Evolutionary conservation across 1,140 invertebrate species (phyloP), one percentile per base, ranked within the genome.

Genomic region (Olivierus martensii): DNA sequence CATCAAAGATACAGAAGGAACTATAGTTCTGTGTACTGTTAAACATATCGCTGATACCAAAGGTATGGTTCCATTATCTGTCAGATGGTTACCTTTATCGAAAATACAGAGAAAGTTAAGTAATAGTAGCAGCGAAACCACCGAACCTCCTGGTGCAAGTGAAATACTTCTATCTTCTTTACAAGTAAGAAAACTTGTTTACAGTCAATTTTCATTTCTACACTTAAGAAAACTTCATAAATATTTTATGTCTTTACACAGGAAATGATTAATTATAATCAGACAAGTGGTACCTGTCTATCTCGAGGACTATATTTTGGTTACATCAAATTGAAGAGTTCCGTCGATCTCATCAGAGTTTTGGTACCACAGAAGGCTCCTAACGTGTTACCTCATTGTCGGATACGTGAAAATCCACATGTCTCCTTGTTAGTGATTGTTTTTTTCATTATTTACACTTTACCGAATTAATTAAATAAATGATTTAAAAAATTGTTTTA

Each of bases 311-410:
- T 98, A 6, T 97, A 98, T 69, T 71, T 97, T 52, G 88, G 90
- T 17, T 98, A 95, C 69, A 72, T 97, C 42, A 95, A 97, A 67
- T 81, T 96, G 74, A 87, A 91, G 62, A 93, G 86, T 61, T 92
- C 89, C 6, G 85, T 96, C 46, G 92, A 97, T 68, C 77, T 87
- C 3, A 86, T 97, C 36, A 81, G 90, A 63, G 81, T 97, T n/a
- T 79, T 96, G 2, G 91, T 95, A 15, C 85, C 89, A 0, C 75
- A 83, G 35, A 84, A 87, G 63, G 80, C 83, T 1, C 93, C 93
- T 10, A 96, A 94, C 69, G 83, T 94, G 56, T 75, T 95, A 57
- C 93, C 92, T 3, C 85, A 92, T 70, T 83, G 81, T 52, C 88
- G 91, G 68, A 80, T 97, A 45, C 75, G 93, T 48, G 87, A 93